Evolutionary conservation across 2,797 vertebrate genomes (phyloP).

Genomic region (Gobio occitaniae): DNA sequence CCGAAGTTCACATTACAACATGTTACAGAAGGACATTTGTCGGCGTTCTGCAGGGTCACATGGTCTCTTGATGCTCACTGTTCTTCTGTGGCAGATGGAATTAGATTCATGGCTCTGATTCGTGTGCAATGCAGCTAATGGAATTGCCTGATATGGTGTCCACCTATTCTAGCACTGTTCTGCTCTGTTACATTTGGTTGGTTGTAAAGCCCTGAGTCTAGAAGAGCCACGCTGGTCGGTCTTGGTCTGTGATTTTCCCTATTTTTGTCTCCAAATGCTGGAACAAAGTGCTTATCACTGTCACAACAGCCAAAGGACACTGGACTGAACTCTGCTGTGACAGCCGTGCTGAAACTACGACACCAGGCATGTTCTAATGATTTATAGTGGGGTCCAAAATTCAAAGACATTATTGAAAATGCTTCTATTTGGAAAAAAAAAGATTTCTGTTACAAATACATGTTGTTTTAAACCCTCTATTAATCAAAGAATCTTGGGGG

Average conservation of each 20-base stretch:
- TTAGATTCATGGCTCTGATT: slow-evolving; percentile 29
- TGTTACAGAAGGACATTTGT: slow-evolving; percentile 26
- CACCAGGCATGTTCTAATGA: background rate
- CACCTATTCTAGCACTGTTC: slow-evolving; percentile 1
- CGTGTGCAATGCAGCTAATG: slow-evolving; percentile 16
- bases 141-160: slow-evolving; percentile 32
- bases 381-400: background rate
- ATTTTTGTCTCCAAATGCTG: slow-evolving; percentile 41
- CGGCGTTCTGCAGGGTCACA: slow-evolving; percentile 6
- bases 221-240: background rate
- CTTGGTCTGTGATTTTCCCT: slow-evolving; percentile 34
- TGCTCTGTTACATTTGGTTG: slow-evolving; percentile 41
- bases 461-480: no score
- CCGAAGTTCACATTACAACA: slow-evolving; percentile 14
- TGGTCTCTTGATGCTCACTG: slow-evolving; percentile 20
- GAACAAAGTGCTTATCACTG: slow-evolving; percentile 36
- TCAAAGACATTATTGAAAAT: background rate
- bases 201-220: slow-evolving; percentile 12
- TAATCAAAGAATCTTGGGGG: no score
- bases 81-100: slow-evolving; percentile 30
- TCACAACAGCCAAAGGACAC: slow-evolving; percentile 11
- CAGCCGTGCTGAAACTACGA: background rate
- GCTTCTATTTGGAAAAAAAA: no score
- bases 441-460: no score
- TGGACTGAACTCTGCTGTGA: slow-evolving; percentile 1